phyloP scores from a whole-genome alignment of 2,113 vertebrate species.

The Varanus salvator region DNA sequence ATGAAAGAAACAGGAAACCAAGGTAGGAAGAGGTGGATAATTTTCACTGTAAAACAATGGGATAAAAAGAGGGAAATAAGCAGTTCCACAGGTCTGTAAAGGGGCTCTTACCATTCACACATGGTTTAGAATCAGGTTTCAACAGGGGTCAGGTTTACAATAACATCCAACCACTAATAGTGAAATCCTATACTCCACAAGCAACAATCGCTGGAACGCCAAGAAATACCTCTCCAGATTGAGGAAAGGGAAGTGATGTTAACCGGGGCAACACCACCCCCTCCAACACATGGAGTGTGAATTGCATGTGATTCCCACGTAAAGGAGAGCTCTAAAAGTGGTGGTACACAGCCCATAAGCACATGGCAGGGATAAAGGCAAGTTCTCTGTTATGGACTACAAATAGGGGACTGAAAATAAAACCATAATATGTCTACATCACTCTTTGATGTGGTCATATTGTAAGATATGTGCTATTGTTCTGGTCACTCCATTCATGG shows the following conservation, averaged over 20 bases:
- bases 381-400: neutral
- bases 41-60: neutral
- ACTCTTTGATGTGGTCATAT: no score
- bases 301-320: neutral
- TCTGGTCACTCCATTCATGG: no score
- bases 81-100: neutral
- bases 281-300: neutral
- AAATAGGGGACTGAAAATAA: neutral
- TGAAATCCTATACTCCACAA: neutral
- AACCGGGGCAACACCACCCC: neutral
- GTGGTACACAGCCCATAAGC: neutral
- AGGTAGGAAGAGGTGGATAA: neutral
- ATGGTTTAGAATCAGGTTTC: neutral
- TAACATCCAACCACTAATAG: neutral
- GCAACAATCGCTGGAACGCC: neutral
- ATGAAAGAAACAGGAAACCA: neutral
- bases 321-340: neutral
- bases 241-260: neutral
- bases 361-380: neutral
- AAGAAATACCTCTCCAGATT: neutral
- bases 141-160: neutral
- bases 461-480: no score
- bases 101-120: neutral
- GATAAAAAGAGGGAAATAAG: neutral
- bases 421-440: neutral